A percentile compares a stretch with the other conserved stretches of the same genome.
phyloP scores from a whole-genome alignment of 2,888 invertebrate species.

The Cosmia trapezina region DNA sequence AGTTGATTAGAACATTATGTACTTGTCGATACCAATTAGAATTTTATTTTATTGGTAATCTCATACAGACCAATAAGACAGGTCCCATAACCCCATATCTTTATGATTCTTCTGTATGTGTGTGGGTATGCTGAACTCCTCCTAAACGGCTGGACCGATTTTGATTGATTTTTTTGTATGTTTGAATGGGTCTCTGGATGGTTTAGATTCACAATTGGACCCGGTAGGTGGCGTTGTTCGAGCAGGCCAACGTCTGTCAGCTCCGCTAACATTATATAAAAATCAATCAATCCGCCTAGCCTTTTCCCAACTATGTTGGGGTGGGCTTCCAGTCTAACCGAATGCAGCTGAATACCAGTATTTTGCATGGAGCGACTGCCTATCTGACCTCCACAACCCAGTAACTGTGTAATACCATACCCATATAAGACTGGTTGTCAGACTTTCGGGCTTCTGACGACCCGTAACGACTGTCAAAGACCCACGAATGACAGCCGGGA shows the following conservation, averaged over 20 bases:
- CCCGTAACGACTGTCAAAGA: too few relatives aligned
- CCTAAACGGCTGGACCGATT: not conserved
- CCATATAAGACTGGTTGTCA: too few relatives aligned
- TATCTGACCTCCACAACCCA: too few relatives aligned
- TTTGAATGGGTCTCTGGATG: not conserved
- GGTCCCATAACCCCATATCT: too few relatives aligned
- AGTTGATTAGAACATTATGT: conserved; percentile 37
- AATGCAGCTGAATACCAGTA: too few relatives aligned
- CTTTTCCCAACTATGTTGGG: too few relatives aligned
- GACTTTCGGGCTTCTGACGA: too few relatives aligned
- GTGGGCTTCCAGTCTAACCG: too few relatives aligned
- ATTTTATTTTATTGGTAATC: conserved; percentile 5
- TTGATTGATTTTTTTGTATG: not conserved
- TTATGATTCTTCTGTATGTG: not conserved
- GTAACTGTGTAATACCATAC: too few relatives aligned
- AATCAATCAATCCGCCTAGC: too few relatives aligned
- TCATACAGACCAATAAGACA: not conserved
- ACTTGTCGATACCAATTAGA: not conserved
- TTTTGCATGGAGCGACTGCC: too few relatives aligned
- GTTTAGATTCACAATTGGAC: not conserved
- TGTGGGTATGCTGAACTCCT: not conserved
- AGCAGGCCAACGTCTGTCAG: not conserved
- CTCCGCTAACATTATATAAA: not conserved
- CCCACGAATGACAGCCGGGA: too few relatives aligned
- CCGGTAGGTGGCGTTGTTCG: not conserved